A percentile compares a stretch with the other conserved stretches of the same genome.
Conservation (phyloP, 2,113 vertebrate species). For the Callipepla squamata region DNA sequence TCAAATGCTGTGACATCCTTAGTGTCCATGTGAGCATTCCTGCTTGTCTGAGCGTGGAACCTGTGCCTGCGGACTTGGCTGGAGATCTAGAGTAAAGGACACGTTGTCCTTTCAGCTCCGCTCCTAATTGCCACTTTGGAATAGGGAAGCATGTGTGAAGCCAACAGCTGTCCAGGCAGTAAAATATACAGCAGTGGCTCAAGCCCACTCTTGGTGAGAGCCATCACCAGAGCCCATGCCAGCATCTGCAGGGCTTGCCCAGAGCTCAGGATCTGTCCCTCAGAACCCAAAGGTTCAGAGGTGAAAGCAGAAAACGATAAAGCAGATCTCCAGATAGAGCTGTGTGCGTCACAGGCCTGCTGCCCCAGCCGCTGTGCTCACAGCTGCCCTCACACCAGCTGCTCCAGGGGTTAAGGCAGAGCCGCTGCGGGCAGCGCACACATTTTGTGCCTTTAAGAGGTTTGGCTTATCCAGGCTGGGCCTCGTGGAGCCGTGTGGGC, state of each 20-base stretch:
- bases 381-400: conserved; percentile 54
- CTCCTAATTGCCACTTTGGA: conserved; percentile 19
- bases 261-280: not conserved
- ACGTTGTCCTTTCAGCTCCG: conserved; percentile 36
- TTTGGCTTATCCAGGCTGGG: conserved; percentile 11
- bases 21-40: conserved; percentile 20
- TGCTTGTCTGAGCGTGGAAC: conserved; percentile 25
- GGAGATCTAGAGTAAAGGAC: conserved; percentile 50
- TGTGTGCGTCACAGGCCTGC: not conserved
- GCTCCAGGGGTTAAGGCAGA: conserved; percentile 7
- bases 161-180: conserved; percentile 7
- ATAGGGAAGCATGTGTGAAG: not conserved
- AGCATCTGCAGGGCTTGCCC: not conserved
- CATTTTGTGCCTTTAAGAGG: conserved; percentile 50
- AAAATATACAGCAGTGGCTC: not conserved
- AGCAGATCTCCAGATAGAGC: conserved; percentile 28
- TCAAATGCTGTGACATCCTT: not conserved
- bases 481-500: conserved; percentile 40
- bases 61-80: conserved; percentile 49
- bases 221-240: not conserved
- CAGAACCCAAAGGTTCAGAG: not conserved
- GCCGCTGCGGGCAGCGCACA: not conserved
- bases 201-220: not conserved
- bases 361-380: conserved; percentile 35
- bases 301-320: conserved; percentile 25